Evolutionary conservation across 2,113 vertebrate species (phyloP).

Genomic region (Plestiodon gilberti): DNA sequence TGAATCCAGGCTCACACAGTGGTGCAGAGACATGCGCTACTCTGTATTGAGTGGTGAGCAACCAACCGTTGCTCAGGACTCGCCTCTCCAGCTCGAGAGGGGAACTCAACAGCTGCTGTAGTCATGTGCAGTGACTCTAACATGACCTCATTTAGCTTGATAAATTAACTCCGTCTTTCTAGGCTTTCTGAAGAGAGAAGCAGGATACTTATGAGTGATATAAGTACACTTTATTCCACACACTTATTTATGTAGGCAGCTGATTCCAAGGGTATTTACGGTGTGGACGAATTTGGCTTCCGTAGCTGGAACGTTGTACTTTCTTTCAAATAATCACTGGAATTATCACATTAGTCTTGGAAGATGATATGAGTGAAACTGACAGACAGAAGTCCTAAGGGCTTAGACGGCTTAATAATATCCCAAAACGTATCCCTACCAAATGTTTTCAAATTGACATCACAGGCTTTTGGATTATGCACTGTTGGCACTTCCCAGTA

Average conservation of each 20-base stretch:
- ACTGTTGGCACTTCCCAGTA: not conserved
- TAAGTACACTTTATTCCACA: conserved; percentile 26
- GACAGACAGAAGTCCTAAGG: not conserved
- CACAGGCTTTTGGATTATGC: not conserved
- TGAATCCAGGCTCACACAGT: too few relatives aligned
- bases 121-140: not conserved
- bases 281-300: conserved; percentile 3
- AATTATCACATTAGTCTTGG: conserved; percentile 26
- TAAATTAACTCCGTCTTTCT: conserved; percentile 20
- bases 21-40: not conserved
- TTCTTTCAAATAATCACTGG: conserved; percentile 25
- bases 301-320: not conserved
- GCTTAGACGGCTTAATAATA: conserved; percentile 13
- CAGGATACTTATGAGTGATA: not conserved
- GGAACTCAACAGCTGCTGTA: not conserved
- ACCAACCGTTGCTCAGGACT: not conserved
- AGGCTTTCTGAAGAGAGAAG: conserved; percentile 6
- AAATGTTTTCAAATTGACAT: conserved; percentile 26
- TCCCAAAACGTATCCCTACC: not conserved
- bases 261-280: conserved; percentile 1
- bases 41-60: not conserved
- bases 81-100: not conserved
- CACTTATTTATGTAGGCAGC: conserved; percentile 2
- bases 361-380: not conserved
- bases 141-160: conserved; percentile 20